phyloP scores from a whole-genome alignment of 2,888 invertebrate species.

The Nephrotoma guestfalica region DNA sequence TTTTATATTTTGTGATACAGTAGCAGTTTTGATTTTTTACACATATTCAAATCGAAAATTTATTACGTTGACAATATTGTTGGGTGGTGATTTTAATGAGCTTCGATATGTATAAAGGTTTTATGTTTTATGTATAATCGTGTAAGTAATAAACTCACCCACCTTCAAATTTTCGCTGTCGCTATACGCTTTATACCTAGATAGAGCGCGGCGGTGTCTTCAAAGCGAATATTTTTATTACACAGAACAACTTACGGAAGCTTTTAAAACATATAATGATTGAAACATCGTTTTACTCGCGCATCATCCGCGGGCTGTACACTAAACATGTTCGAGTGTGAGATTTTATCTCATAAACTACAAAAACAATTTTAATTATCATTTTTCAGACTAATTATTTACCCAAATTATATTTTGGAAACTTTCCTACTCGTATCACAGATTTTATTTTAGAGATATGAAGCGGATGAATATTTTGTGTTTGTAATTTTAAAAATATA shows the following conservation, averaged over 20 bases:
- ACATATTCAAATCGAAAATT: background rate
- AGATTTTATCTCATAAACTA: background rate
- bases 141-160: background rate
- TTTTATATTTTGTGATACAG: background rate
- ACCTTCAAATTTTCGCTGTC: background rate
- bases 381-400: background rate
- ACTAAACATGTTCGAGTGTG: background rate
- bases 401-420: background rate
- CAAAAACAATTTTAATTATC: background rate
- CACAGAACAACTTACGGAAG: background rate
- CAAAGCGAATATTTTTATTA: background rate
- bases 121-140: background rate
- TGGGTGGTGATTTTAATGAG: background rate
- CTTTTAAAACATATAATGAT: background rate
- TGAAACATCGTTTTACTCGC: background rate
- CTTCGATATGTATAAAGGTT: background rate
- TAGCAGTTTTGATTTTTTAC: background rate
- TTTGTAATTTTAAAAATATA: background rate
- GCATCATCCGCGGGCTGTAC: background rate
- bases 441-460: background rate
- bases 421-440: background rate
- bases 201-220: no score
- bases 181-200: no score
- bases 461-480: background rate
- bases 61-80: background rate